Conservation (phyloP, 1,140 invertebrate species). For the Pseudomyrmex sp. region DNA sequence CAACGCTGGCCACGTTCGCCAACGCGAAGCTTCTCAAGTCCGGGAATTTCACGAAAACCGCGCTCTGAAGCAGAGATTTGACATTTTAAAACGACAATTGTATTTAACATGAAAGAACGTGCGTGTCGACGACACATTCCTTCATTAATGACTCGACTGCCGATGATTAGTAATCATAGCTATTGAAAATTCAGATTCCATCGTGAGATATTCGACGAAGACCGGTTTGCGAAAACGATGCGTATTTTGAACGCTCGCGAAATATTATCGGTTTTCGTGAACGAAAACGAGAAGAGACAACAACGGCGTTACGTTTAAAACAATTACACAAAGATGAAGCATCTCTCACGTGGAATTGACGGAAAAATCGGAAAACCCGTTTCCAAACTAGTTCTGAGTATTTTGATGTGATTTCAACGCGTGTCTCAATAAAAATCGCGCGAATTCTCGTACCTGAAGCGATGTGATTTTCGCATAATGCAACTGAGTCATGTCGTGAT, state of each 20-base stretch:
- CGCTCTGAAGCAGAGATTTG: conserved; percentile 88
- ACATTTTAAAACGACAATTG: conserved; percentile 42
- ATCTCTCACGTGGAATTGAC: background rate
- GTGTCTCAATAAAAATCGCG: background rate
- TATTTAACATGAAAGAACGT: background rate
- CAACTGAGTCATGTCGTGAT: conserved; percentile 96
- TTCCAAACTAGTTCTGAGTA: no score
- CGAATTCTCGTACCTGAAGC: conserved; percentile 89
- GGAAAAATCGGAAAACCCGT: background rate
- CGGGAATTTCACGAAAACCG: conserved; percentile 96
- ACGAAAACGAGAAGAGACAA: no score
- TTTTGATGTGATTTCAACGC: background rate
- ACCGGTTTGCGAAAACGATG: background rate
- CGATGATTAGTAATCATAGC: conserved; percentile 6
- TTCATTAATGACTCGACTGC: no score
- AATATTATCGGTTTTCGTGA: no score
- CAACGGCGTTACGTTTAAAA: no score
- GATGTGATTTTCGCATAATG: conserved; percentile 97
- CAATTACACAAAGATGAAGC: no score
- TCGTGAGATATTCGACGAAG: background rate
- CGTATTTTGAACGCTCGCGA: no score
- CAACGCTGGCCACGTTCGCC: conserved; percentile 97
- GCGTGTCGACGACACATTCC: background rate
- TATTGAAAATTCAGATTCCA: background rate
- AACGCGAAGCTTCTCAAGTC: conserved; percentile 95